Conservation (phyloP, 2,113 vertebrate genomes). For the Phyllostomus hastatus region DNA sequence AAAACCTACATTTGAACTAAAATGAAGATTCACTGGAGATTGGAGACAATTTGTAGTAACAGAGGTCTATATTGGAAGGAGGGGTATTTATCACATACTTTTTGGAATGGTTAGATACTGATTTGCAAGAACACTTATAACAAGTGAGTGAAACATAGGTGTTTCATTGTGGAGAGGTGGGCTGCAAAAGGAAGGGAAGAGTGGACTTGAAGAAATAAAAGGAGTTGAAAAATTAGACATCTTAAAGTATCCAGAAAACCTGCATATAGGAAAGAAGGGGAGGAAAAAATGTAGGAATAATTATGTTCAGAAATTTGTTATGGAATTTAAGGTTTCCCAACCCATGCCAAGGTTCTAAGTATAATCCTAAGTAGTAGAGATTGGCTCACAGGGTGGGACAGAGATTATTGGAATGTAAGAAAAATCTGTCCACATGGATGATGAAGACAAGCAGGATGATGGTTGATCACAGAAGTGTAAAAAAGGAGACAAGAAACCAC, state of each 20-base stretch:
- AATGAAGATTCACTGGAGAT: not conserved
- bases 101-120: not conserved
- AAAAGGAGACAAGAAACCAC: not conserved
- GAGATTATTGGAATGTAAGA: not conserved
- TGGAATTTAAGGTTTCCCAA: not conserved
- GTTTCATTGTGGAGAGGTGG: not conserved
- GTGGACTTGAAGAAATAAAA: not conserved
- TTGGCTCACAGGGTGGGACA: not conserved
- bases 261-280: not conserved
- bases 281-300: not conserved
- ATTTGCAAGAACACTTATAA: not conserved
- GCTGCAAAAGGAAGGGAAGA: not conserved
- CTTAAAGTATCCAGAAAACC: not conserved
- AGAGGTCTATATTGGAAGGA: not conserved
- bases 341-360: not conserved
- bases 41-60: not conserved
- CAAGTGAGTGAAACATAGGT: not conserved
- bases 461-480: not conserved
- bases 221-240: not conserved
- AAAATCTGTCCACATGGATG: not conserved
- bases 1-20: not conserved
- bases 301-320: not conserved
- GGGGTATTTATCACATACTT: not conserved
- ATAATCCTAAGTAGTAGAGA: not conserved
- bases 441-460: not conserved